Evolutionary conservation across 1,140 invertebrate genomes (phyloP).

Genomic region (Piezodorus guildinii): DNA sequence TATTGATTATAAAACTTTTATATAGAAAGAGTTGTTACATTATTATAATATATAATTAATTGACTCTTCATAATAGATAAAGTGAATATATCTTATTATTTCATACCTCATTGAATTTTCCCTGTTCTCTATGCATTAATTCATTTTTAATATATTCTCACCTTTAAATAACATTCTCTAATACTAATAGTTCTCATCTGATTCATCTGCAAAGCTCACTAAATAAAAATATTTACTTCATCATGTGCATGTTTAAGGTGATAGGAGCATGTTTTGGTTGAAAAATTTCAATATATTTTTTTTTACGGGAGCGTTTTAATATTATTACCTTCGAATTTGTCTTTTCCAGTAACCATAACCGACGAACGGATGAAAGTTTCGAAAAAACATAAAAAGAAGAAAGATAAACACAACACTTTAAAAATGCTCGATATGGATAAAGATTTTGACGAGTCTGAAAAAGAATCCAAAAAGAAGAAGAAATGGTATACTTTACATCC

Average conservation of each 20-base stretch:
- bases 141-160: too few species aligned
- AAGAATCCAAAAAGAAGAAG: slow-evolving; percentile 24
- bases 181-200: too few species aligned
- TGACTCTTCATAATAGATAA: too few species aligned
- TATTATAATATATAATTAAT: too few species aligned
- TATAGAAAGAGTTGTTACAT: too few species aligned
- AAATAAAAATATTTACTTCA: not conserved
- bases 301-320: not conserved
- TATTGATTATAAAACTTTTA: too few species aligned
- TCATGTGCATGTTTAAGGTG: not conserved
- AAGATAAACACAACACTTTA: slow-evolving; percentile 15
- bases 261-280: not conserved
- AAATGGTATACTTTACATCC: slow-evolving; percentile 25
- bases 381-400: slow-evolving; percentile 21
- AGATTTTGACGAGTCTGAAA: slow-evolving; percentile 22
- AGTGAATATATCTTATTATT: too few species aligned
- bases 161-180: too few species aligned
- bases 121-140: too few species aligned
- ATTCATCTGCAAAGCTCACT: not conserved
- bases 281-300: slow-evolving; percentile 2
- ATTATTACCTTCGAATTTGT: slow-evolving; percentile 5
- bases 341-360: slow-evolving; percentile 4
- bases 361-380: slow-evolving; percentile 11
- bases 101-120: too few species aligned
- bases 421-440: slow-evolving; percentile 22